Base-by-base conservation (phyloP, 2,113 vertebrate genomes). In the Romanogobio albipinnatus region DNA sequence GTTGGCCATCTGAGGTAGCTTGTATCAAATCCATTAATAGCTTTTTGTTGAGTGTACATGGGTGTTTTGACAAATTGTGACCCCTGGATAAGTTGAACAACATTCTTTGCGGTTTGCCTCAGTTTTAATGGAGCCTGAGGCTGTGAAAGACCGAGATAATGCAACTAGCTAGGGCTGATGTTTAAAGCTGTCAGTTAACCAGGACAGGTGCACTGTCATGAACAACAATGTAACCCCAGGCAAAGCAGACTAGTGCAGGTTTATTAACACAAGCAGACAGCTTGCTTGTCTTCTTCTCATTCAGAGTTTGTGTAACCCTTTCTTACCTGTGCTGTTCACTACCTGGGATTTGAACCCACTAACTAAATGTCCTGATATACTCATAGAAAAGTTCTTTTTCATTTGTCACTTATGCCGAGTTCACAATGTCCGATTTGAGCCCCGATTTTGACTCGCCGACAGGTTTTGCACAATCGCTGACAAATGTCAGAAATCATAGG, bases 51-150 rank as follows among this genome's bases (percentile, higher is more conserved):
- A 62, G 53, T 15, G 75, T 58, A 78, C 47, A 51, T 59, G 70
- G 75, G 83, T 62, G 84, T 88, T 83, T 82, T 81, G 47, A 71
- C 45, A 58, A 39, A 33, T 43, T 75, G 58, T 71, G 78, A 68
- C 61, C 78, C 5, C 13, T 64, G 58, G 39, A 80, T 29, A 71
- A 82, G 76, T 74, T 73, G 75, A 88, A 76, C 47, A 53, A 33
- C 84, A 85, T 88, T 88, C 84, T 85, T 88, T 56, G 84, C 24
- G 64, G 84, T 83, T 85, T 66, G 80, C 9, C 77, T 83, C 39
- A 68, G 51, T 88, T 85, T 83, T 85, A 83, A 85, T 49, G 74
- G 79, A 88, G 84, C 79, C 49, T 26, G 26, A n/a, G 79, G 86
- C 33, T 88, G 47, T 58, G n/a, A 59, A 73, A 78, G 8, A 9